A percentile compares a stretch with the other conserved stretches of the same genome.
Evolutionary conservation across 2,797 vertebrate genomes (phyloP).

Genomic region (Jordanella pulchra): DNA sequence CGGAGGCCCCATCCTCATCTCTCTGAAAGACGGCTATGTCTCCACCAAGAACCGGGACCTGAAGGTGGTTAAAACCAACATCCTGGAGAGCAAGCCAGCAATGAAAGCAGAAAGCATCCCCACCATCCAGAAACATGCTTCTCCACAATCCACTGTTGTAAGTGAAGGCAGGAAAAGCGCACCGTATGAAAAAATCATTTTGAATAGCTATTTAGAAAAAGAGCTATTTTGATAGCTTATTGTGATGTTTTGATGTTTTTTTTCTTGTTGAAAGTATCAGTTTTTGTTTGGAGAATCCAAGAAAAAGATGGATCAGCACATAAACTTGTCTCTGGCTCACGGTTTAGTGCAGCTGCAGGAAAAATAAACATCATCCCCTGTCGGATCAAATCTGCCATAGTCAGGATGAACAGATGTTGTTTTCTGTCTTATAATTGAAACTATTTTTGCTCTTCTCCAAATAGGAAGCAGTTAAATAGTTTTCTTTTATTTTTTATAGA

Average conservation of each 20-base stretch:
- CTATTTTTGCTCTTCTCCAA: background rate
- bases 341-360: slow-evolving; percentile 18
- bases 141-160: slow-evolving; percentile 82
- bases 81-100: slow-evolving; percentile 90
- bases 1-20: slow-evolving; percentile 91
- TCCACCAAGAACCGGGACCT: slow-evolving; percentile 93
- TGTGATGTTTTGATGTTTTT: slow-evolving; percentile 33
- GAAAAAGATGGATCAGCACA: slow-evolving; percentile 59
- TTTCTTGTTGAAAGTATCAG: slow-evolving; percentile 24
- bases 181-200: background rate
- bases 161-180: slow-evolving; percentile 41
- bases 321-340: slow-evolving; percentile 39
- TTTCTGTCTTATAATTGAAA: background rate
- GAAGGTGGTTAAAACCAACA: slow-evolving; percentile 93
- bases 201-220: background rate
- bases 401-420: slow-evolving; percentile 3
- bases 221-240: background rate
- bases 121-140: slow-evolving; percentile 81
- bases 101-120: slow-evolving; percentile 85
- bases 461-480: too few species aligned
- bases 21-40: slow-evolving; percentile 93
- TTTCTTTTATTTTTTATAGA: slow-evolving; percentile 70
- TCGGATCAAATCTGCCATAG: slow-evolving; percentile 2
- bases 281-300: slow-evolving; percentile 49
- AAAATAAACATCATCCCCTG: slow-evolving; percentile 17